Conservation (phyloP, 2,113 vertebrate genomes). For the Columba livia region DNA sequence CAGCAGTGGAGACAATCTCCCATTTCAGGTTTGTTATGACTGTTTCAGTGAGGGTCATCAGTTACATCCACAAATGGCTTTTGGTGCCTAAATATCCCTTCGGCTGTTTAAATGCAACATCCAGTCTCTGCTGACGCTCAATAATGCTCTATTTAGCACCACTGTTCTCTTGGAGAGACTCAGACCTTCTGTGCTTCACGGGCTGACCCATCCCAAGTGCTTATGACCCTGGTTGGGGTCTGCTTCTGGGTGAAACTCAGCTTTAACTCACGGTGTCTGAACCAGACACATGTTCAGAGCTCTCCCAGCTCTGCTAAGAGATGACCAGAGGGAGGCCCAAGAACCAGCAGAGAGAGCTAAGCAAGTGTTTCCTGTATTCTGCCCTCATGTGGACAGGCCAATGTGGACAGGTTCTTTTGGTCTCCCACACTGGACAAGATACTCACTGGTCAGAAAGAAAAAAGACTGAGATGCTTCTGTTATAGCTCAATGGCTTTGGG, state of each 20-base stretch:
- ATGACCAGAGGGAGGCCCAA: not conserved
- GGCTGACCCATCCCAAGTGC: not conserved
- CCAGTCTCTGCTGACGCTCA: not conserved
- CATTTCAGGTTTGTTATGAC: not conserved
- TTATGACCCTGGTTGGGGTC: not conserved
- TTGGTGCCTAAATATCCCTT: not conserved
- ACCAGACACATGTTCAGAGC: not conserved
- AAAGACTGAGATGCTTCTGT: not conserved
- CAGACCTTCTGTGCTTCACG: not conserved
- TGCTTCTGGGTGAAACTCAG: not conserved
- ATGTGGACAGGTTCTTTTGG: not conserved
- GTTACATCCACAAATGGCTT: not conserved
- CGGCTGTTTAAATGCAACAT: not conserved
- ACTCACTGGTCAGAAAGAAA: not conserved
- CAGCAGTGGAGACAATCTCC: not conserved
- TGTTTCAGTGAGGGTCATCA: not conserved
- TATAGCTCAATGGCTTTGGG: not conserved
- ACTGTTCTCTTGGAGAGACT: not conserved
- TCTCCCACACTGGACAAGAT: not conserved
- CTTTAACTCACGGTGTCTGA: not conserved
- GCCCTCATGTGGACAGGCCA: not conserved
- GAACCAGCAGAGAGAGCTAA: not conserved
- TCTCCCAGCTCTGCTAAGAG: not conserved
- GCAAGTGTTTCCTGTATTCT: not conserved
- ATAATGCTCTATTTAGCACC: not conserved